A percentile compares a stretch with the other conserved stretches of the same genome.
Evolutionary conservation across 2,113 vertebrate genomes (phyloP).

Genomic region (Eira barbara): DNA sequence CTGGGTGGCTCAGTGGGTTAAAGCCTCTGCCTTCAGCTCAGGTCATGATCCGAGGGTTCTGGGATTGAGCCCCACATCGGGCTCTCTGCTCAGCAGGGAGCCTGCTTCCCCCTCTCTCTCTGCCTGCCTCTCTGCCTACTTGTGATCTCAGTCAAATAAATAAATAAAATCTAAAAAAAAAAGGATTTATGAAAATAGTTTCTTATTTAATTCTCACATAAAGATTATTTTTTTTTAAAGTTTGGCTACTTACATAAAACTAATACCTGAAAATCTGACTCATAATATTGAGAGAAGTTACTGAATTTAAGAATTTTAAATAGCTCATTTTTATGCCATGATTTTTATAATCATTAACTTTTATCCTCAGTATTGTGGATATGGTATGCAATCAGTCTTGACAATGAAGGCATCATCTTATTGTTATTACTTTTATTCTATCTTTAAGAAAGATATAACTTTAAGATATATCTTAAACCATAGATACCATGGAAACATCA

Average conservation of each 20-base stretch:
- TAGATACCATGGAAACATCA: neutral
- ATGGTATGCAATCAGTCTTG: neutral
- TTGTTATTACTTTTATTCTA: neutral
- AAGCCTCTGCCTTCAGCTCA: no score
- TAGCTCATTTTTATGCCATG: neutral
- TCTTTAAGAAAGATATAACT: neutral
- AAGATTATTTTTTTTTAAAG: neutral
- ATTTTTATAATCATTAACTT: neutral
- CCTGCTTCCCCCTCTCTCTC: no score
- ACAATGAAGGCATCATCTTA: neutral
- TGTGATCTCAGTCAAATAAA: no score
- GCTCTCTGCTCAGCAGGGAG: no score
- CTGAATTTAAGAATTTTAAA: neutral
- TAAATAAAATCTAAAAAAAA: no score
- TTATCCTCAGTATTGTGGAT: neutral
- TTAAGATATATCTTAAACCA: neutral
- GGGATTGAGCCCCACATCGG: no score
- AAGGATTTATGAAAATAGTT: neutral
- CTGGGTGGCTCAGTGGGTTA: no score
- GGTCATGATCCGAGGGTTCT: no score
- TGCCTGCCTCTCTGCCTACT: no score
- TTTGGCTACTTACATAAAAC: neutral
- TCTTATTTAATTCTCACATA: neutral
- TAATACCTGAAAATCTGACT: neutral
- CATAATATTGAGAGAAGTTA: constrained; percentile 16